Evolutionary conservation across 92 coral and sea anemone genomes (phyloP).

Genomic region (Porites evermanni): DNA sequence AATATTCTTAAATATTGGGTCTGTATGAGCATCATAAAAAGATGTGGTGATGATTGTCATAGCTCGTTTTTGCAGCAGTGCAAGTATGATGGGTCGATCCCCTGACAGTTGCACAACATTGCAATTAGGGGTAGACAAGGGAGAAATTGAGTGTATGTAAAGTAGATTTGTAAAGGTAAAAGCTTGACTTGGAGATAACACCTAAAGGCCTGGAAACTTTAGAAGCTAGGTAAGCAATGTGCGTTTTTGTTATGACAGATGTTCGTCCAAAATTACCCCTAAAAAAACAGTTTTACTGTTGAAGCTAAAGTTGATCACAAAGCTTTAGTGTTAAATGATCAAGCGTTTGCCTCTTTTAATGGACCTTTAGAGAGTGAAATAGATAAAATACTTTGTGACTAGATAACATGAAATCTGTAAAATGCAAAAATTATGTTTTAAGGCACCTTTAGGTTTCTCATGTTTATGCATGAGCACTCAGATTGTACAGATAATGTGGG

Average conservation of each 20-base stretch:
- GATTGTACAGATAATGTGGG: conserved; percentile 14
- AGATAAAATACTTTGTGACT: too few relatives aligned
- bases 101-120: conserved; percentile 27
- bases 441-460: too few relatives aligned
- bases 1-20: too few relatives aligned
- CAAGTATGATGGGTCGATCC: conserved; percentile 25
- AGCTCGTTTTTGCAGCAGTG: too few relatives aligned
- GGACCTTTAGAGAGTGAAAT: too few relatives aligned
- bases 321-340: too few relatives aligned
- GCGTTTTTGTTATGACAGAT: not conserved
- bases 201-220: conserved; percentile 45
- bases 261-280: conserved; percentile 15
- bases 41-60: too few relatives aligned
- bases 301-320: too few relatives aligned
- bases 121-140: conserved; percentile 36
- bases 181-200: conserved; percentile 36
- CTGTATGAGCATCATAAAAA: too few relatives aligned
- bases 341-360: too few relatives aligned
- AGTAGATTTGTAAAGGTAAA: conserved; percentile 17
- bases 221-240: not conserved
- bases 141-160: conserved; percentile 21
- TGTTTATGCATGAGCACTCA: not conserved
- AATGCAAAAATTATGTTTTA: too few relatives aligned
- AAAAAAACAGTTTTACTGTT: not conserved
- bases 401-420: too few relatives aligned